Base-by-base conservation (phyloP, 2,888 invertebrate genomes). In the Drosophila siamana region DNA sequence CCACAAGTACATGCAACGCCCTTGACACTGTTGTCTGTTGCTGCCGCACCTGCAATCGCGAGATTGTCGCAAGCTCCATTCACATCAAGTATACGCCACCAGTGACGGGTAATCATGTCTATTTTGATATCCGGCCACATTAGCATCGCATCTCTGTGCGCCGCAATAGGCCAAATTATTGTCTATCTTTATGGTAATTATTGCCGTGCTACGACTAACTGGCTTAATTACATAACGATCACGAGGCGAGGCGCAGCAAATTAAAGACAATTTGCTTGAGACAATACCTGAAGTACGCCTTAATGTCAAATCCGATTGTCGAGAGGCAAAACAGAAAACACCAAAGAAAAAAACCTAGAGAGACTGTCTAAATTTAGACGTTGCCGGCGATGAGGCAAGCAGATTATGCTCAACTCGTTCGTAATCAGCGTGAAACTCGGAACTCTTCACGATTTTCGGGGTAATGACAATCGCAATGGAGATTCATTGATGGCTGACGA, bases 81-180 rank as follows among this genome's bases (percentile, higher is more conserved):
- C n/a, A n/a, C n/a, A 61, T 22, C 44, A 77, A 77, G 77, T 72
- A 72, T 72, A 76, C 60, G 76, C 64, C 62, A 69, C 41, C 65
- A 66, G 54, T 48, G 74, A 54, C 43, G 67, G 33, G 46, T 68
- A 61, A 73, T 80, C 66, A 75, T 80, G 66, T 60, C 78, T 69
- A 82, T 74, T 79, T 75, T 71, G 74, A 71, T 73, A 79, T 84
- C 81, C 86, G 84, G 80, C 69, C 68, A 59, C 71, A 80, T 81
- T 77, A 57, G 55, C 28, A 40, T 26, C 38, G 15, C 16, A 50
- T 68, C 64, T 61, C 47, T 63, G 63, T n/a, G n/a, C n/a, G n/a
- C n/a, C n/a, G n/a, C n/a, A n/a, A n/a, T n/a, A n/a, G n/a, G 48
- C 65, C 69, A 84, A 83, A 80, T 82, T 78, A 72, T 80, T 72